phyloP scores from a whole-genome alignment of 1,140 invertebrate species.

The Ectropis grisescens region DNA sequence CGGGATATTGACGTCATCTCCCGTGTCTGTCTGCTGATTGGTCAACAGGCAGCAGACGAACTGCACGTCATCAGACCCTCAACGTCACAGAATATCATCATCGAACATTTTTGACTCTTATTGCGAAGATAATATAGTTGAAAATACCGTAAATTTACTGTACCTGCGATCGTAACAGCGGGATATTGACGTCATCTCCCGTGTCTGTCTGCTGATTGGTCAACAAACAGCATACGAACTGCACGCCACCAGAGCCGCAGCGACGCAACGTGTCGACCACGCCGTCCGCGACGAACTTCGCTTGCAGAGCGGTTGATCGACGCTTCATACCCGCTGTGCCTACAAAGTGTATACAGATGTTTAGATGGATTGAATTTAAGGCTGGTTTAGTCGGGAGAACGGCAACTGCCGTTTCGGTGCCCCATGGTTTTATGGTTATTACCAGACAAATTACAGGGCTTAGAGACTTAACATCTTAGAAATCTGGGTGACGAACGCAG shows the following conservation, averaged over 20 bases:
- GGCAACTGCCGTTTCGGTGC: no score
- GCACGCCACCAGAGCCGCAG: constrained; percentile 76
- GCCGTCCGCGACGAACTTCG: constrained; percentile 93
- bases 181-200: constrained; percentile 86
- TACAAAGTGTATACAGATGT: no score
- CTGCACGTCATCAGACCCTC: constrained; percentile 75
- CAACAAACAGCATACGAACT: constrained; percentile 91
- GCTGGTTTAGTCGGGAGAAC: no score
- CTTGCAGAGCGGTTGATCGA: constrained; percentile 90
- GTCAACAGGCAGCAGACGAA: constrained; percentile 93
- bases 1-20: constrained; percentile 87
- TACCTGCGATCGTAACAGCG: constrained; percentile 88
- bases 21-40: constrained; percentile 67
- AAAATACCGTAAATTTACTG: no score
- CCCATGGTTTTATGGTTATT: no score
- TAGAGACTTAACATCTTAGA: no score
- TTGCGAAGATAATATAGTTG: no score
- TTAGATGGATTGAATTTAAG: no score
- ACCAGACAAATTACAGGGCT: no score
- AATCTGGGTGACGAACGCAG: no score
- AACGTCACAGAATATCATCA: constrained; percentile 89
- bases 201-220: constrained; percentile 72
- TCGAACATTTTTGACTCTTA: no score
- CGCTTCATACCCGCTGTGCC: constrained; percentile 86
- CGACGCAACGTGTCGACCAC: constrained; percentile 89